Evolutionary conservation across 2,888 invertebrate species (phyloP).

Genomic region (Meandrusa payeni): DNA sequence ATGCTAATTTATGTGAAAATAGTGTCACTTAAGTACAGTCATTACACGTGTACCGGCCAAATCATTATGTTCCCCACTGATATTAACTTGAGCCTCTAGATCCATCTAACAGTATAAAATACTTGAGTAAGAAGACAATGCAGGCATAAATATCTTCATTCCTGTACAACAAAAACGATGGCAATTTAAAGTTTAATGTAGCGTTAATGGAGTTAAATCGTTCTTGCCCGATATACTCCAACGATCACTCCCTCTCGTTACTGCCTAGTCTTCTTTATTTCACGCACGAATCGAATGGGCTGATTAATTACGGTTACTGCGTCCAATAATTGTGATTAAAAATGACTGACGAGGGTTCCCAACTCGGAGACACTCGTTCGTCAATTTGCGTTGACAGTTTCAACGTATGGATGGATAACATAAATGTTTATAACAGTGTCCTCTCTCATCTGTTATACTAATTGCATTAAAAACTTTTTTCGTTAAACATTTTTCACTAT

Average conservation of each 20-base stretch:
- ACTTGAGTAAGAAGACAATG: too few species aligned
- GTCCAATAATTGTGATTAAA: neutral
- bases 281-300: neutral
- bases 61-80: too few species aligned
- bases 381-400: neutral
- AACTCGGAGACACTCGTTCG: neutral
- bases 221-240: constrained; percentile 10
- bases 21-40: too few species aligned
- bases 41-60: too few species aligned
- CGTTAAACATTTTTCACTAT: too few species aligned
- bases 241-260: constrained; percentile 8
- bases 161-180: constrained; percentile 9
- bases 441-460: too few species aligned
- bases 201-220: constrained; percentile 15
- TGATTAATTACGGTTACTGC: constrained; percentile 1
- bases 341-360: neutral
- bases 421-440: too few species aligned
- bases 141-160: constrained; percentile 3
- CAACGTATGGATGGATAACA: too few species aligned
- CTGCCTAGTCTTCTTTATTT: constrained; percentile 5
- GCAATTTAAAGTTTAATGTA: constrained; percentile 17
- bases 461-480: too few species aligned
- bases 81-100: too few species aligned
- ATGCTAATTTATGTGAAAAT: too few species aligned
- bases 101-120: too few species aligned